Evolutionary conservation across 2,113 vertebrate genomes (phyloP).

Genomic region (Leucosticte australis): DNA sequence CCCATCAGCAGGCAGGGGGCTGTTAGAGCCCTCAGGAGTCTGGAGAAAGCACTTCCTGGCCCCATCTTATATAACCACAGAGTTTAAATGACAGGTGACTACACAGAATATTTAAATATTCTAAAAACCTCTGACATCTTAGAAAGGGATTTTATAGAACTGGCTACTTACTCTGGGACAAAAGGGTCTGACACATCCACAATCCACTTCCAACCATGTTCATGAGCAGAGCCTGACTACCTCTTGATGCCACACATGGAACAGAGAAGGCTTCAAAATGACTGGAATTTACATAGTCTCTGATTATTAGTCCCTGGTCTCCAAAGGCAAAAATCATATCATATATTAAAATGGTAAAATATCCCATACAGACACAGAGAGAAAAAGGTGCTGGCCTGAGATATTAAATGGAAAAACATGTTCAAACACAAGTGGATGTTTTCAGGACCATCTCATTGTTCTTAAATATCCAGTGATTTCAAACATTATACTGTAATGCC

Average conservation of each 20-base stretch:
- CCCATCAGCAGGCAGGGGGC: not conserved
- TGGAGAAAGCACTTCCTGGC: not conserved
- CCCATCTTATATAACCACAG: not conserved
- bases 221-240: not conserved
- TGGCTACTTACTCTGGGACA: not conserved
- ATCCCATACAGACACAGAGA: no score
- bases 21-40: not conserved
- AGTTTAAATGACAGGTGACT: not conserved
- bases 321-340: not conserved
- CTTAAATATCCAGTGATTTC: not conserved
- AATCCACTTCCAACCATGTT: fast-evolving
- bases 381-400: not conserved
- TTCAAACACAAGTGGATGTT: not conserved
- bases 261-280: not conserved
- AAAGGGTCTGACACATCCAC: not conserved
- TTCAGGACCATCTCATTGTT: not conserved
- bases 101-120: not conserved
- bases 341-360: not conserved
- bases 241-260: fast-evolving
- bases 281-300: not conserved
- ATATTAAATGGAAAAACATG: not conserved
- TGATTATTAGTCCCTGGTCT: not conserved
- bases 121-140: not conserved
- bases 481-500: not conserved
- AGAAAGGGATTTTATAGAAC: not conserved